Evolutionary conservation across 2,113 vertebrate species (phyloP).

Genomic region (Acrocephalus kingi): DNA sequence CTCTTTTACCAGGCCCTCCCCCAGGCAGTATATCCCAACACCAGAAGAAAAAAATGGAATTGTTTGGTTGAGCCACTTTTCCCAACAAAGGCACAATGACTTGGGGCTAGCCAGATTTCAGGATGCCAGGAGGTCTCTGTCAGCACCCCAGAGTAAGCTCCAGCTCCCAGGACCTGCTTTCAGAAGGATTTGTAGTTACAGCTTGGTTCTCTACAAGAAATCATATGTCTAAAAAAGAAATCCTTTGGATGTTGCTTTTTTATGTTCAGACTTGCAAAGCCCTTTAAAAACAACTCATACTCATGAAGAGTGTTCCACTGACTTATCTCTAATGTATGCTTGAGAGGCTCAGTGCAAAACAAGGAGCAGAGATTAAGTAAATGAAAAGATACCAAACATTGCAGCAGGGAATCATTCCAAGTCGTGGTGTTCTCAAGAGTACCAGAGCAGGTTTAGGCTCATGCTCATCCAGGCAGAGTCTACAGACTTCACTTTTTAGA

Average conservation of each 20-base stretch:
- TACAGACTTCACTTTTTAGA: background rate
- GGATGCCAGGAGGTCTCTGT: background rate
- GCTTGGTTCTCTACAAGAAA: background rate
- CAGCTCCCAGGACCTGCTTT: background rate
- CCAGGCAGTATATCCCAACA: background rate
- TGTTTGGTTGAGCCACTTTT: background rate
- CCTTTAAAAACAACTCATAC: background rate
- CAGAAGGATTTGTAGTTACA: background rate
- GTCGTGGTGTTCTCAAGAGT: background rate
- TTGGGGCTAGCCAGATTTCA: background rate
- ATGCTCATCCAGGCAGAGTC: background rate
- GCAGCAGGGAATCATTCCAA: background rate
- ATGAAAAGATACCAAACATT: constrained; percentile 3
- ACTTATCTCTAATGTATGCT: constrained; percentile 21
- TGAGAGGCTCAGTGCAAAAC: constrained; percentile 6
- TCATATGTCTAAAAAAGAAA: background rate
- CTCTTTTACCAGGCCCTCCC: background rate
- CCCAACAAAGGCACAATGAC: background rate
- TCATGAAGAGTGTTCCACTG: background rate
- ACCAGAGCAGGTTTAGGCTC: background rate
- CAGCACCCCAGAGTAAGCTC: background rate
- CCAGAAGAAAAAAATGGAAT: background rate
- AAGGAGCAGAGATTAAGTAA: constrained; percentile 31
- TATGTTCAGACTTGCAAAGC: background rate
- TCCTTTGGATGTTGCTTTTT: background rate